phyloP scores from a whole-genome alignment of 2,797 vertebrate species.

The Hoplostethus mediterraneus region DNA sequence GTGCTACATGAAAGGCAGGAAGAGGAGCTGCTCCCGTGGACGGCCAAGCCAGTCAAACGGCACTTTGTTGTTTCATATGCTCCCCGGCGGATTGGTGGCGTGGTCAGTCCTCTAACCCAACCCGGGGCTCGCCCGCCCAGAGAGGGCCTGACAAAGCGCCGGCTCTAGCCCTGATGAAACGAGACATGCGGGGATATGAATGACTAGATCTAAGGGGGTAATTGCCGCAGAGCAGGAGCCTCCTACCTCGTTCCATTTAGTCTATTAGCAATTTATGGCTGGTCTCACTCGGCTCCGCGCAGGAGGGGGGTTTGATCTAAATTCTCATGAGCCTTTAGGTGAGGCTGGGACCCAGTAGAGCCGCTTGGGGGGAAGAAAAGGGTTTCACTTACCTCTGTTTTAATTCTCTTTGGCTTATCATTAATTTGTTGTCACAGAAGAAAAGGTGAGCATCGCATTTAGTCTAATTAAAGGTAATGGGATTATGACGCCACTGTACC shows the following conservation, averaged over 20 bases:
- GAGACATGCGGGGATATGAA: constrained; percentile 86
- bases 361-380: constrained; percentile 71
- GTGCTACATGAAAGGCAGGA: constrained; percentile 97
- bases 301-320: constrained; percentile 87
- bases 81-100: constrained; percentile 85
- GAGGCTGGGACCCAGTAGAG: constrained; percentile 75
- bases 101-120: constrained; percentile 68
- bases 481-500: constrained; percentile 64
- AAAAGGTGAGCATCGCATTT: constrained; percentile 72
- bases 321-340: constrained; percentile 83
- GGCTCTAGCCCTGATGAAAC: constrained; percentile 82
- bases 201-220: constrained; percentile 85
- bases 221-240: constrained; percentile 83
- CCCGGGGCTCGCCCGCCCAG: constrained; percentile 58
- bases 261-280: constrained; percentile 98
- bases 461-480: constrained; percentile 76
- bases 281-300: constrained; percentile 88
- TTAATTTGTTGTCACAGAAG: constrained; percentile 77
- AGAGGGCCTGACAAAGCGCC: constrained; percentile 82
- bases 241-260: constrained; percentile 90
- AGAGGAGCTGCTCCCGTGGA: constrained; percentile 91
- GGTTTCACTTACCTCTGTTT: constrained; percentile 73
- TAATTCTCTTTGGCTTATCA: constrained; percentile 76
- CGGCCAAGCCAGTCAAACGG: constrained; percentile 91
- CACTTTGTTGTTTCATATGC: constrained; percentile 98